Conservation (phyloP, 2,797 vertebrate species). For the Thunnus albacares region DNA sequence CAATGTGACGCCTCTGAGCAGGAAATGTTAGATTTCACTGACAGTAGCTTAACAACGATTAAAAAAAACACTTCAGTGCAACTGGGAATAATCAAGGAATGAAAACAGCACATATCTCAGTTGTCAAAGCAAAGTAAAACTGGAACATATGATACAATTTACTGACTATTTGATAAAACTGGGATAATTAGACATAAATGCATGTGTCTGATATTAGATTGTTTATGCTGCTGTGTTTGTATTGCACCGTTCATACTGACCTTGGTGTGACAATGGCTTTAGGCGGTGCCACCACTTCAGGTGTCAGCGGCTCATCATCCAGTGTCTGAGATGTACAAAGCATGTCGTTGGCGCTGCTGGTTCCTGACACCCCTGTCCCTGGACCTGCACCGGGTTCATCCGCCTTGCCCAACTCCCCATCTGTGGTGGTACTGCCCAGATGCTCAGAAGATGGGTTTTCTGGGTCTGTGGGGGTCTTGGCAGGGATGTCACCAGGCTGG, state of each 20-base stretch:
- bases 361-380: slow-evolving; percentile 50
- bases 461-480: slow-evolving; percentile 52
- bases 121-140: too few species aligned
- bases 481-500: slow-evolving; percentile 85
- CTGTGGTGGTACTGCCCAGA: not conserved
- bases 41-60: not conserved
- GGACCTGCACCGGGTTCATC: slow-evolving; percentile 9
- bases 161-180: too few species aligned
- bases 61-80: not conserved
- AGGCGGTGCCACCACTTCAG: slow-evolving; percentile 81
- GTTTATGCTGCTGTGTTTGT: not conserved
- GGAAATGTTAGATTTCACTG: too few species aligned
- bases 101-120: too few species aligned
- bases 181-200: too few species aligned
- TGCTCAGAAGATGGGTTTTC: slow-evolving; percentile 54
- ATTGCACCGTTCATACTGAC: slow-evolving; percentile 56
- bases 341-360: slow-evolving; percentile 82
- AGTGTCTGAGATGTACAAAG: slow-evolving; percentile 87
- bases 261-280: slow-evolving; percentile 53
- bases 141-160: too few species aligned
- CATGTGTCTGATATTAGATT: not conserved
- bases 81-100: not conserved
- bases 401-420: slow-evolving; percentile 42
- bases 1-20: too few species aligned
- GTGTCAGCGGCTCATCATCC: slow-evolving; percentile 85